A percentile compares a stretch with the other conserved stretches of the same genome.
phyloP scores from a whole-genome alignment of 2,888 invertebrate species.

The Nemapogon koenigi region DNA sequence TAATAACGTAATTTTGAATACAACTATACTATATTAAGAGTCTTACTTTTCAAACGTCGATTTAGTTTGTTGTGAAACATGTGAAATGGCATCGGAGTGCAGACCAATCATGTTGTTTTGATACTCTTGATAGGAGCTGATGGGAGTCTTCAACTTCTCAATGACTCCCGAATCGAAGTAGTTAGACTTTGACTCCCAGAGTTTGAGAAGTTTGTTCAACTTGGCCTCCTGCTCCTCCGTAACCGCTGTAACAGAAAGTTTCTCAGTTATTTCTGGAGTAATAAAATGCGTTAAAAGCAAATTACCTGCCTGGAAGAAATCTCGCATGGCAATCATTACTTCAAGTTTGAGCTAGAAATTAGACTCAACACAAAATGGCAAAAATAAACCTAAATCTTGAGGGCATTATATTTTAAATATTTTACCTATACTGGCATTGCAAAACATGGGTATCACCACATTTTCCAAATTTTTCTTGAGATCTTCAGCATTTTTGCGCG shows the following conservation, averaged over 20 bases:
- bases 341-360: conserved; percentile 40
- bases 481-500: conserved; percentile 93
- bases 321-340: conserved; percentile 38
- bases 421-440: conserved; percentile 85
- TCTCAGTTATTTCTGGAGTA: conserved; percentile 46
- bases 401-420: conserved; percentile 60
- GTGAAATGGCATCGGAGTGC: conserved; percentile 78
- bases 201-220: conserved; percentile 88
- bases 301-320: conserved; percentile 54
- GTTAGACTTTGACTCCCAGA: conserved; percentile 97
- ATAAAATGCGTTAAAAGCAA: conserved; percentile 41
- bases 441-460: conserved; percentile 98
- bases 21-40: conserved; percentile 14
- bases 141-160: conserved; percentile 86
- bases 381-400: conserved; percentile 52
- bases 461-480: conserved; percentile 92
- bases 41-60: conserved; percentile 78
- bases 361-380: conserved; percentile 38
- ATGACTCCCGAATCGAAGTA: conserved; percentile 84
- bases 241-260: conserved; percentile 69
- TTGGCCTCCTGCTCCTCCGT: conserved; percentile 89
- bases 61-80: conserved; percentile 81
- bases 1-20: conserved; percentile 5
- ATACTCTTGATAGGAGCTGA: conserved; percentile 87
- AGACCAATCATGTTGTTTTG: conserved; percentile 84